These are phyloP conservation scores for Triops longicaudatus DNA, from an alignment of 1,140 invertebrate species.

Conservation along the genomic window DNA sequence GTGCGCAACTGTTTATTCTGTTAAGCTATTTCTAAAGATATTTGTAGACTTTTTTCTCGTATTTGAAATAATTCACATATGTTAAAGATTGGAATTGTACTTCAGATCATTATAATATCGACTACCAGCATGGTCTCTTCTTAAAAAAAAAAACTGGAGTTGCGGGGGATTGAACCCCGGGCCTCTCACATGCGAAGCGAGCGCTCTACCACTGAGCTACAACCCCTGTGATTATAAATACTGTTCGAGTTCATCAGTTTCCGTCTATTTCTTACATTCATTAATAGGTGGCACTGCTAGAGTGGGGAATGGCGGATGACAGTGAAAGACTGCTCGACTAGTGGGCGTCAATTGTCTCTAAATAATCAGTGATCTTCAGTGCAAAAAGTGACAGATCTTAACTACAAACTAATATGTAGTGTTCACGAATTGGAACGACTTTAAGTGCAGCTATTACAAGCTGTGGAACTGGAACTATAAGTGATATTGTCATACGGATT, in stretches of 20 bases:
- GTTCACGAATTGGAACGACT: not conserved
- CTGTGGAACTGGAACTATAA: not conserved
- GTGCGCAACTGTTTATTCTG: no score
- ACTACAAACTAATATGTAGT: not conserved
- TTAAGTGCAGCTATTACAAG: no score
- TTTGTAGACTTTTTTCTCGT: no score
- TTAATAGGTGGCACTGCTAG: not conserved
- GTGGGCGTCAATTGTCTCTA: not conserved
- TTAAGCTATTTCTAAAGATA: no score
- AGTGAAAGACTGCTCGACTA: not conserved
- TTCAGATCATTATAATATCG: no score
- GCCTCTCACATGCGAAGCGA: slow-evolving; percentile 89
- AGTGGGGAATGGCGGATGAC: not conserved
- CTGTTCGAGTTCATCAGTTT: no score
- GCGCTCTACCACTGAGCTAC: slow-evolving; percentile 81
- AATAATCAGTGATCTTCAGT: not conserved
- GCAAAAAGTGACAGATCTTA: not conserved
- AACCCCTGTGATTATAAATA: no score
- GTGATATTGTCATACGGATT: not conserved
- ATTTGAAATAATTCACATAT: no score
- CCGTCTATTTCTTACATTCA: not conserved
- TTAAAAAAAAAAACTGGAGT: slow-evolving; percentile 49
- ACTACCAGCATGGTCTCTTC: no score
- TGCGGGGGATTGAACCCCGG: slow-evolving; percentile 76
- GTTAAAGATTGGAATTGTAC: no score